A percentile compares a stretch with the other conserved stretches of the same genome.
Conservation (phyloP, 1,140 invertebrate species). For the Ladona fulva region DNA sequence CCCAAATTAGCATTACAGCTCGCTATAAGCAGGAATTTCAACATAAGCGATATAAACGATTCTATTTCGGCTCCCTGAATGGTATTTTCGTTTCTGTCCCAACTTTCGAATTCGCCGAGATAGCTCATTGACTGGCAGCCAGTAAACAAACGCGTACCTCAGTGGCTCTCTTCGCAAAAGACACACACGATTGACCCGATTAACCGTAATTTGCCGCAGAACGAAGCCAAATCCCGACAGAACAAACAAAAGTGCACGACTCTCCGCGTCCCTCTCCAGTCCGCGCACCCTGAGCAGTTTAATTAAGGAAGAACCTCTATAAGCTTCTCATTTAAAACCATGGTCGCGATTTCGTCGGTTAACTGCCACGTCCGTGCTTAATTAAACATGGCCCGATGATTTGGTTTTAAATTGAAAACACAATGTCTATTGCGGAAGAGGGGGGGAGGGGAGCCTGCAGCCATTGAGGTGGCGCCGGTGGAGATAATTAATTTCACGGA, state of each 20-base stretch:
- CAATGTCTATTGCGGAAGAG: neutral
- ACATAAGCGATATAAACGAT: too few species aligned
- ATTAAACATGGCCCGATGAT: conserved; percentile 4
- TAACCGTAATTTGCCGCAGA: neutral
- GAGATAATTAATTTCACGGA: neutral
- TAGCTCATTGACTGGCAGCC: too few species aligned
- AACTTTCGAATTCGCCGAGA: too few species aligned
- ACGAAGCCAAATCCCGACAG: neutral
- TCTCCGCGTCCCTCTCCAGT: neutral
- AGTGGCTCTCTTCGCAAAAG: too few species aligned
- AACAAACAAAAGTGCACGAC: neutral
- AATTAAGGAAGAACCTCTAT: conserved; percentile 1
- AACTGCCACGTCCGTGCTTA: neutral
- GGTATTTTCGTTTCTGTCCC: too few species aligned
- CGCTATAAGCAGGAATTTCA: too few species aligned
- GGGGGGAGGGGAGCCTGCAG: neutral
- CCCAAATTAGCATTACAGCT: too few species aligned
- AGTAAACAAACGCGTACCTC: too few species aligned
- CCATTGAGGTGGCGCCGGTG: neutral
- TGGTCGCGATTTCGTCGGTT: neutral
- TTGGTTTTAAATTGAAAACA: neutral
- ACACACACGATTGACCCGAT: neutral
- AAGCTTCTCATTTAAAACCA: neutral
- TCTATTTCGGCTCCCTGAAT: too few species aligned
- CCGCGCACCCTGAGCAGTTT: neutral